Evolutionary conservation across 2,888 invertebrate species (phyloP).

Genomic region (Limnephilus rhombicus): DNA sequence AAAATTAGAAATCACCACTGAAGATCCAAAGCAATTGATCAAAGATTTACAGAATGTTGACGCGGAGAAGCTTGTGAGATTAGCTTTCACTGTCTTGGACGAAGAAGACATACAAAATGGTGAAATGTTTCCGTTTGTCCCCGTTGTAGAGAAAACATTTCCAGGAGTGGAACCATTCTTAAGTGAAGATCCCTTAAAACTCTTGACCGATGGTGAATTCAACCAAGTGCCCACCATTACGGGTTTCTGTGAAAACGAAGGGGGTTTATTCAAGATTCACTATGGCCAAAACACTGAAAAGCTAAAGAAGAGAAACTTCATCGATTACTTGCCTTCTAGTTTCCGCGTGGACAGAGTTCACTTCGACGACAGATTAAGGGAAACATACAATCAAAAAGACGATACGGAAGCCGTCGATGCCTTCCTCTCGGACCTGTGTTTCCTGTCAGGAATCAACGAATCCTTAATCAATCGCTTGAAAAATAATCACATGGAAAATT

Average conservation of each 20-base stretch:
- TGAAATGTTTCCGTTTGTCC: conserved; percentile 71
- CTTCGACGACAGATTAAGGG: conserved; percentile 49
- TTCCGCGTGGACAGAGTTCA: conserved; percentile 71
- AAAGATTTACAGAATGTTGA: conserved; percentile 69
- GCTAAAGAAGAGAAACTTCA: conserved; percentile 74
- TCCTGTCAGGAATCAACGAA: conserved; percentile 69
- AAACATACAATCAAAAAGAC: conserved; percentile 66
- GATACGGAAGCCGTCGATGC: conserved; percentile 68
- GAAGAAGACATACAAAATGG: conserved; percentile 60
- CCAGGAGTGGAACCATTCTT: conserved; percentile 73
- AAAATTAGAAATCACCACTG: conserved; percentile 68
- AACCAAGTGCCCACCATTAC: conserved; percentile 76
- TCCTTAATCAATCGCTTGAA: conserved; percentile 63
- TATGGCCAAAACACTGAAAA: conserved; percentile 70
- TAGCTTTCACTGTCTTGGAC: neutral
- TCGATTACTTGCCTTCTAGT: conserved; percentile 72
- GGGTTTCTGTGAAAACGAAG: conserved; percentile 79
- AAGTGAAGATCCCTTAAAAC: conserved; percentile 74
- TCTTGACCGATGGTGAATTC: conserved; percentile 71
- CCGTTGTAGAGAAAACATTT: conserved; percentile 70
- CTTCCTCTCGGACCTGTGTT: conserved; percentile 70
- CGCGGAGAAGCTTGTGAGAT: conserved; percentile 43
- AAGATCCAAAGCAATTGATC: conserved; percentile 69
- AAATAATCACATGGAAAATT: conserved; percentile 61
- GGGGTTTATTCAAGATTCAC: conserved; percentile 73